phyloP scores from a whole-genome alignment of 1,140 invertebrate genomes.

The Littorina saxatilis region DNA sequence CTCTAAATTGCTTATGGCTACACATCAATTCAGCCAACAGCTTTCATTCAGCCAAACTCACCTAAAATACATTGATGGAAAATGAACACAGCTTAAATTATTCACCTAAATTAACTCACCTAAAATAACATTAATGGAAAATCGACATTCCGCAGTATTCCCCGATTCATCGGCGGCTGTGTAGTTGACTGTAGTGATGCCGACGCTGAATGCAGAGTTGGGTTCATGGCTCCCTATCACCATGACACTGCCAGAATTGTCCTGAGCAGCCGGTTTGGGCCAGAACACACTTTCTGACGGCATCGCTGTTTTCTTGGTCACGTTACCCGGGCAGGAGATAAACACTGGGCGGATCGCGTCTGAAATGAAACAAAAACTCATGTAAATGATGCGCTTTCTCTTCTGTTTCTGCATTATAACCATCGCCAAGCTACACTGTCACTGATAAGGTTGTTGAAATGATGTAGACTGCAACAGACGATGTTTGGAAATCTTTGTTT shows the following conservation, averaged over 20 bases:
- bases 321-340: constrained; percentile 55
- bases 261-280: constrained; percentile 53
- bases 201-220: constrained; percentile 51
- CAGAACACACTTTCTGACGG: constrained; percentile 51
- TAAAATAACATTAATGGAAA: constrained; percentile 58
- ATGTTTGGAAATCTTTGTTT: no score
- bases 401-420: no score
- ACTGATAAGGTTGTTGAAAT: no score
- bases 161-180: constrained; percentile 60
- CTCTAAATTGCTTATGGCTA: no score
- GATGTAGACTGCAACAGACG: no score
- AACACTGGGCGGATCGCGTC: constrained; percentile 60
- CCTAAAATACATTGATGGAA: no score
- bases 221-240: constrained; percentile 49
- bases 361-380: constrained; percentile 32
- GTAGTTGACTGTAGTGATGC: constrained; percentile 54
- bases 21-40: no score
- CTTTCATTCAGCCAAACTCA: no score
- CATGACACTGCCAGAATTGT: constrained; percentile 51
- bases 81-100: background rate
- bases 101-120: constrained; percentile 42
- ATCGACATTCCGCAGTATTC: constrained; percentile 58
- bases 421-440: no score
- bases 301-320: constrained; percentile 52
- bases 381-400: no score